Conservation (phyloP, 2,888 invertebrate species). For the Drosophila vallismaia region DNA sequence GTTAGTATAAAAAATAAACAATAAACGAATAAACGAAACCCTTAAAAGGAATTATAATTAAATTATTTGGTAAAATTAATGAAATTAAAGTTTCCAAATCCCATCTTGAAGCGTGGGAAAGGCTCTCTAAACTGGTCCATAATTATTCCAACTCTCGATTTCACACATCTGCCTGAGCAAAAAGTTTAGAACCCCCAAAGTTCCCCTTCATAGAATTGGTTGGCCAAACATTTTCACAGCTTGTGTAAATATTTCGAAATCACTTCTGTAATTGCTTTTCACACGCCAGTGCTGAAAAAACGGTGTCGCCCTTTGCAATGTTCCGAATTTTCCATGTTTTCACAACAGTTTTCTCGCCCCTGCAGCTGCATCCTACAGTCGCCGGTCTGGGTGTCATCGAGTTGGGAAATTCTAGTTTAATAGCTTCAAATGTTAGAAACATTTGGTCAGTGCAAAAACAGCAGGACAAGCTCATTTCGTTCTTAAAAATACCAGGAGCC, state of each 20-base stretch:
- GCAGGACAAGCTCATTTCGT: slow-evolving; percentile 35
- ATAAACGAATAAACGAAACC: neutral
- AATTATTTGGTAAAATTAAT: neutral
- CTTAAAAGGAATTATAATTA: neutral
- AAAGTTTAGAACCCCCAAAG: neutral
- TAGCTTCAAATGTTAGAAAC: slow-evolving; percentile 33
- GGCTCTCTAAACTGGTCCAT: neutral
- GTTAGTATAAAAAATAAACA: neutral
- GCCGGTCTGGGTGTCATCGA: slow-evolving; percentile 24
- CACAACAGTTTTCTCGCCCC: slow-evolving; percentile 13
- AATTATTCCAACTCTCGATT: neutral
- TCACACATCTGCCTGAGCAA: neutral
- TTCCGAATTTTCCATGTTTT: slow-evolving; percentile 30
- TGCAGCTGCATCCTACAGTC: slow-evolving; percentile 9
- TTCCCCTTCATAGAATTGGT: slow-evolving; percentile 1
- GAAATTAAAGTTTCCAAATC: neutral
- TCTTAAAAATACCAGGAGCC: slow-evolving; percentile 8
- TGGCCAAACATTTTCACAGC: slow-evolving; percentile 31
- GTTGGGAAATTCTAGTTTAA: slow-evolving; percentile 31
- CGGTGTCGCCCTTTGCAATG: slow-evolving; percentile 4
- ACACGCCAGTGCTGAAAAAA: slow-evolving; percentile 25
- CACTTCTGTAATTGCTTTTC: slow-evolving; percentile 46
- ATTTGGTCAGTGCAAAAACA: slow-evolving; percentile 27
- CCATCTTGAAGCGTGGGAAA: neutral
- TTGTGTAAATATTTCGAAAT: slow-evolving; percentile 33